Percentiles rank a stretch among this genome's conserved stretches.
phyloP scores from a whole-genome alignment of 2,888 invertebrate species.

The Temnothorax unifasciatus region DNA sequence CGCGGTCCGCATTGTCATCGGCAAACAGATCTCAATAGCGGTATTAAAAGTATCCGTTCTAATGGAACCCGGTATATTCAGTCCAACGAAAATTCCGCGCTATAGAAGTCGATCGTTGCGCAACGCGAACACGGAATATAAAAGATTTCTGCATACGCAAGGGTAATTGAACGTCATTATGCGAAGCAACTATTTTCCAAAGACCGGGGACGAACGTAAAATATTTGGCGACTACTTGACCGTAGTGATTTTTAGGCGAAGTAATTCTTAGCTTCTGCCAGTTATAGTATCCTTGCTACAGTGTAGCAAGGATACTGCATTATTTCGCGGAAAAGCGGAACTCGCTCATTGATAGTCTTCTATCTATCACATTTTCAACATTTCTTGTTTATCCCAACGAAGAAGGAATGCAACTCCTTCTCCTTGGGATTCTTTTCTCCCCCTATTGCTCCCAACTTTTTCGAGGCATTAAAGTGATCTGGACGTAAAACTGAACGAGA shows the following conservation, averaged over 20 bases:
- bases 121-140: conserved; percentile 45
- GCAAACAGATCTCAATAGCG: conserved; percentile 85
- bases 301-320: not conserved
- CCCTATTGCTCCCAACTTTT: conserved; percentile 30
- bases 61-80: conserved; percentile 81
- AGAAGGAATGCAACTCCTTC: conserved; percentile 11
- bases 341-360: conserved; percentile 37
- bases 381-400: conserved; percentile 33
- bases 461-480: conserved; percentile 37
- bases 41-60: conserved; percentile 85
- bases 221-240: conserved; percentile 30
- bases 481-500: conserved; percentile 37
- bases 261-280: not conserved
- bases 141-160: conserved; percentile 71
- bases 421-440: conserved; percentile 19
- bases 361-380: conserved; percentile 16
- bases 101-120: not conserved
- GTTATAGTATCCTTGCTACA: too few species aligned
- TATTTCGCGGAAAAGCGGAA: conserved; percentile 20
- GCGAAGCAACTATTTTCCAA: conserved; percentile 29
- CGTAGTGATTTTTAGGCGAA: not conserved
- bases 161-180: conserved; percentile 64
- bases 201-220: conserved; percentile 1
- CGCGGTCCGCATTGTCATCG: conserved; percentile 84
- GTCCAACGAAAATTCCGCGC: conserved; percentile 73